Percentiles rank a stretch among this genome's conserved stretches.
These are phyloP conservation scores for Neomicropteryx cornuta DNA, from an alignment of 1,140 invertebrate species.

Conservation along the genomic window DNA sequence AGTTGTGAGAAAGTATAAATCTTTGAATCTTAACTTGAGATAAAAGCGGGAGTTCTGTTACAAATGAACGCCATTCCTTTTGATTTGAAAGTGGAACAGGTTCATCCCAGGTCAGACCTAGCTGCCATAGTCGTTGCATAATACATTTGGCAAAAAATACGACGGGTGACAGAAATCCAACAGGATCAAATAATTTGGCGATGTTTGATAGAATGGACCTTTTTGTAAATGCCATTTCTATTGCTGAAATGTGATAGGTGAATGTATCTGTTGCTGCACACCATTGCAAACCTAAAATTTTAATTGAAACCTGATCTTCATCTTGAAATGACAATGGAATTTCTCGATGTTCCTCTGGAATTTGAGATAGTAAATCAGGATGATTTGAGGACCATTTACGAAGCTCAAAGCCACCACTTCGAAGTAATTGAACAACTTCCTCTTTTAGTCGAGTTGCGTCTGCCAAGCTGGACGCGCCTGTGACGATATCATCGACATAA, in stretches of 20 bases:
- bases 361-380: slow-evolving; percentile 8
- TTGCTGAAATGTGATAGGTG: background rate
- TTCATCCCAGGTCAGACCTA: slow-evolving; percentile 27
- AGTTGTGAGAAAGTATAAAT: slow-evolving; percentile 3
- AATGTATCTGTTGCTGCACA: slow-evolving; percentile 17
- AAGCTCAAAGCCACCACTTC: slow-evolving; percentile 18
- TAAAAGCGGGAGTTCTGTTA: slow-evolving; percentile 9
- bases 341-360: slow-evolving; percentile 9
- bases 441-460: slow-evolving; percentile 11
- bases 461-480: slow-evolving; percentile 16
- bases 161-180: slow-evolving; percentile 28
- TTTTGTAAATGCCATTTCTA: slow-evolving; percentile 11
- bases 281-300: slow-evolving; percentile 24
- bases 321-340: slow-evolving; percentile 1
- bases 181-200: slow-evolving; percentile 22
- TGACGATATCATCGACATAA: slow-evolving; percentile 30
- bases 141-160: slow-evolving; percentile 31
- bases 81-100: slow-evolving; percentile 11
- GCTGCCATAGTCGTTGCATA: slow-evolving; percentile 32
- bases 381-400: slow-evolving; percentile 24
- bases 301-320: slow-evolving; percentile 12
- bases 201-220: slow-evolving; percentile 17
- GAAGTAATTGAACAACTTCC: slow-evolving; percentile 16
- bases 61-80: slow-evolving; percentile 13
- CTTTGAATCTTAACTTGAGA: background rate